Conservation (phyloP, 2,888 invertebrate genomes). For the Argynnis bischoffii region DNA sequence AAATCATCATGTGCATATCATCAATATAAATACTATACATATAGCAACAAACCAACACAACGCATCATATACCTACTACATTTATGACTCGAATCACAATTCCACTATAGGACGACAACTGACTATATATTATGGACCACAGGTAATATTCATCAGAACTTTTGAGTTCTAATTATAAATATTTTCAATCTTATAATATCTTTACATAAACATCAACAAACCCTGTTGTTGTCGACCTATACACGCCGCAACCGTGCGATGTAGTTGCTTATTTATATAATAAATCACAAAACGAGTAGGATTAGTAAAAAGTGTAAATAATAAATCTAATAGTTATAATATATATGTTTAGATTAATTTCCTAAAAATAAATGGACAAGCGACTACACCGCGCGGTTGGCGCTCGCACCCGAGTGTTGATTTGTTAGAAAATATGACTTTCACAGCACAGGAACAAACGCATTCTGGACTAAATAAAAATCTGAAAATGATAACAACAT, state of each 20-base stretch:
- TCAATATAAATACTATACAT: slow-evolving; percentile 66
- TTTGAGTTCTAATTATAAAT: slow-evolving; percentile 32
- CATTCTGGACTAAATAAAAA: slow-evolving; percentile 81
- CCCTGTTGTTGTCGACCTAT: slow-evolving; percentile 45
- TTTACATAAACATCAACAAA: slow-evolving; percentile 41
- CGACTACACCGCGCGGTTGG: slow-evolving; percentile 24
- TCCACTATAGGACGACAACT: slow-evolving; percentile 47
- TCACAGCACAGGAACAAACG: slow-evolving; percentile 81
- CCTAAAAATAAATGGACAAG: slow-evolving; percentile 22
- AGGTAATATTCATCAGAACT: slow-evolving; percentile 33
- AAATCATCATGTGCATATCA: slow-evolving; percentile 71
- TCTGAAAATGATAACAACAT: slow-evolving; percentile 82
- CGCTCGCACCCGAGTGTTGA: slow-evolving; percentile 68
- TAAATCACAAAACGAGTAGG: slow-evolving; percentile 37
- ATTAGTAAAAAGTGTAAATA: slow-evolving; percentile 31
- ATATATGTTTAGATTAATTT: slow-evolving; percentile 21
- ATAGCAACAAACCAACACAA: slow-evolving; percentile 79
- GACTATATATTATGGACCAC: slow-evolving; percentile 41
- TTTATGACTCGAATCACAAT: slow-evolving; percentile 64
- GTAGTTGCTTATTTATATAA: slow-evolving; percentile 39
- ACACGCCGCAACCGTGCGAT: slow-evolving; percentile 38
- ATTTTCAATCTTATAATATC: slow-evolving; percentile 36
- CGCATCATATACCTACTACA: slow-evolving; percentile 53
- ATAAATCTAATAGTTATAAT: slow-evolving; percentile 25
- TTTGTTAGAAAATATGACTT: slow-evolving; percentile 71